These are phyloP conservation scores for Microctenopoma stevenorrisi DNA, from an alignment of 2,797 vertebrate genomes.

Conservation along the genomic window DNA sequence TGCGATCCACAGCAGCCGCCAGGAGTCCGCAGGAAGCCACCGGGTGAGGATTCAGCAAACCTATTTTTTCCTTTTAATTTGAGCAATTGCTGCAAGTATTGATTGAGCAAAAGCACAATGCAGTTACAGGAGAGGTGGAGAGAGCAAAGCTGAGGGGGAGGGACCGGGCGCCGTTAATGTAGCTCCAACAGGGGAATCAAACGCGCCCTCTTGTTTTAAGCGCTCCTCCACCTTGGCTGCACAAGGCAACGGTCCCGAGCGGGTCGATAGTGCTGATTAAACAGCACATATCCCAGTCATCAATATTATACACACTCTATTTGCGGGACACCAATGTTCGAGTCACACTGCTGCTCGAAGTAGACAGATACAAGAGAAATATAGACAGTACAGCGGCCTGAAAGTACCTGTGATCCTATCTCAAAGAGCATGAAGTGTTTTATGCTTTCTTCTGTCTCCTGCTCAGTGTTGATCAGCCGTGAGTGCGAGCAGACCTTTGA, in stretches of 20 bases:
- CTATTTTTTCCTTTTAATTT: slow-evolving; percentile 82
- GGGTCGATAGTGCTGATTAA: slow-evolving; percentile 96
- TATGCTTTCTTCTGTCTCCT: not conserved
- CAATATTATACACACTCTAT: slow-evolving; percentile 92
- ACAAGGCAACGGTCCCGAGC: slow-evolving; percentile 78
- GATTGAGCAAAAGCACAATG: slow-evolving; percentile 76
- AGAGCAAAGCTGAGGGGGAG: slow-evolving; percentile 45
- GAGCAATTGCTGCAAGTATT: slow-evolving; percentile 82
- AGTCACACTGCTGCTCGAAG: slow-evolving; percentile 46
- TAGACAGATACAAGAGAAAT: slow-evolving; percentile 38
- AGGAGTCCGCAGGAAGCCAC: slow-evolving; percentile 75
- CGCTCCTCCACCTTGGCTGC: slow-evolving; percentile 68
- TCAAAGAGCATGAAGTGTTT: not conserved
- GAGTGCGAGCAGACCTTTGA: too few relatives aligned
- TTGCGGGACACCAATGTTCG: slow-evolving; percentile 80
- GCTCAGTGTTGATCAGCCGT: not conserved
- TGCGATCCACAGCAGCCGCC: slow-evolving; percentile 61
- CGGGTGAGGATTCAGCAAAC: slow-evolving; percentile 77
- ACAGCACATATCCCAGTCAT: slow-evolving; percentile 90
- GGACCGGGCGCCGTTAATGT: slow-evolving; percentile 70
- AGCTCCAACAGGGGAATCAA: slow-evolving; percentile 77
- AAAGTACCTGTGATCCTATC: not conserved
- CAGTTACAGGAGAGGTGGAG: slow-evolving; percentile 77
- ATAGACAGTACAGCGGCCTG: slow-evolving; percentile 11
- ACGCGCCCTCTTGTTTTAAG: slow-evolving; percentile 80